Conservation (phyloP, 2,113 vertebrate species). For the Saguinus midas region DNA sequence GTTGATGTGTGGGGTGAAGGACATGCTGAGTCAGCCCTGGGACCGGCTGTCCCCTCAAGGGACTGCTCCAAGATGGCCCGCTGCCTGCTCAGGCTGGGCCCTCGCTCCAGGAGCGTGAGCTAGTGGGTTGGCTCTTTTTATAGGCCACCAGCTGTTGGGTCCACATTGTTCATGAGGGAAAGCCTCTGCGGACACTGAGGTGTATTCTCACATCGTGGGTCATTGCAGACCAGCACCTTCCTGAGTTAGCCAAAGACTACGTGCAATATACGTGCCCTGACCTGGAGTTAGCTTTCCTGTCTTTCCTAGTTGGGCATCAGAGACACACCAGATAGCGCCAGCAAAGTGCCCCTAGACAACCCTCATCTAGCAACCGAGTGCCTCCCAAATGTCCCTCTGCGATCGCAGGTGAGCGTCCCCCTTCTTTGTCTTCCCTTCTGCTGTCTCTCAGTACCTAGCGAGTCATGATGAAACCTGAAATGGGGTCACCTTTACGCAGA, state of each 20-base stretch:
- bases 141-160: background rate
- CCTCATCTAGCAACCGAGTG: background rate
- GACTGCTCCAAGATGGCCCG: background rate
- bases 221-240: background rate
- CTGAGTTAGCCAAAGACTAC: background rate
- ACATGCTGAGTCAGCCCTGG: background rate
- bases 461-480: background rate
- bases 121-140: background rate
- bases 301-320: background rate
- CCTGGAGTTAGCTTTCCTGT: background rate
- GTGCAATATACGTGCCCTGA: fast-evolving
- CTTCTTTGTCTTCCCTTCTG: background rate
- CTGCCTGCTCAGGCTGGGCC: background rate
- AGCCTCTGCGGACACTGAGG: background rate
- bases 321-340: fast-evolving
- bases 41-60: fast-evolving
- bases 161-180: background rate
- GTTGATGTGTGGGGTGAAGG: background rate
- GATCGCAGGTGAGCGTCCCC: background rate
- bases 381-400: background rate
- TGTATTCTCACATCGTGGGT: background rate
- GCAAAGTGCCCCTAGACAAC: background rate
- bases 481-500: constrained; percentile 33
- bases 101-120: background rate
- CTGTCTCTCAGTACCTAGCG: background rate